Base-by-base conservation (phyloP, 2,113 vertebrate genomes). In the Vidua chalybeata region DNA sequence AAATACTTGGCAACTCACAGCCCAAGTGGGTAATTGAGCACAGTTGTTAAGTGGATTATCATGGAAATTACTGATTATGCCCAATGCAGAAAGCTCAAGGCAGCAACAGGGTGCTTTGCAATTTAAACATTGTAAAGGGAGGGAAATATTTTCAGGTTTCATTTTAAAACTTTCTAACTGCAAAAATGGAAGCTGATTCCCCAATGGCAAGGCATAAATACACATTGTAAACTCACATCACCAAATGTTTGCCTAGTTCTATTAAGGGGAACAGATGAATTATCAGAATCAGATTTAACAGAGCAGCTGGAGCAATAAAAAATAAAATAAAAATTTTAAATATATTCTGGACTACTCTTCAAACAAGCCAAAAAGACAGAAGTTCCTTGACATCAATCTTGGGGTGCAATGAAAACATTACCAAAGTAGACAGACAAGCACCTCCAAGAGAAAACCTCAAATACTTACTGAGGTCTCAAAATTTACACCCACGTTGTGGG, bases 41-140 rank as follows among this genome's bases (percentile, higher is more conserved):
- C 92, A 92, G 90, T 95, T 90, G 56, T 90, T 90, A 90, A 96
- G 85, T 92, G 92, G 94, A 94, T 96, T 94, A 94, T 67, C 90
- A 90, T 84, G 75, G 83, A 95, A 96, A 95, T 90, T 77, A 95
- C 85, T 93, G 76, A 95, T 93, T 95, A 92, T 89, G 68, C 77
- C 89, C 85, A 94, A 48, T 20, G 66, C 49, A 78, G 77, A 93
- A 92, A 94, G 88, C 92, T 96, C 92, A 96, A 90, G 92, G 90
- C 90, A 96, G 90, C 94, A 94, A 91, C 88, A 89, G 94, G 96
- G 90, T 90, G 85, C 90, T 94, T 92, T 93, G 92, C 72, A 90
- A 93, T 95, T 93, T 84, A 90, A 95, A 95, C 71, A 86, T 11
- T 90, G 80, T 81, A 94, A 90, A 90, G 83, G 89, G 72, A 81